Evolutionary conservation across 2,888 invertebrate species (phyloP).

Genomic region (Arenicola marina): DNA sequence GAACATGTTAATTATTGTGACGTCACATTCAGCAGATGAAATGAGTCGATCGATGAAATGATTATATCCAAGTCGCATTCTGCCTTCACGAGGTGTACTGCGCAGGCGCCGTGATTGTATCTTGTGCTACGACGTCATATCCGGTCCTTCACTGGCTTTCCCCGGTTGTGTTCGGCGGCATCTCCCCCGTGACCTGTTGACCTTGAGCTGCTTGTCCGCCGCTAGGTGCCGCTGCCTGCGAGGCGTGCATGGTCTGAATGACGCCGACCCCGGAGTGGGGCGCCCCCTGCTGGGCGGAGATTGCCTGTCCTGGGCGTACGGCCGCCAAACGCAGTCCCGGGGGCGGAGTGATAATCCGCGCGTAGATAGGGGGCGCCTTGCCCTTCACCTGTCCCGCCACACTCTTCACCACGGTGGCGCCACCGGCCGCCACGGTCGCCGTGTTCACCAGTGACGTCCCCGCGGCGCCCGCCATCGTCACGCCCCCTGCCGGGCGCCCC

Average conservation of each 20-base stretch:
- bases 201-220: no score
- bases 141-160: no score
- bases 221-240: background rate
- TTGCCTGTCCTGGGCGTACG: conserved; percentile 29
- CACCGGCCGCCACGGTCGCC: conserved; percentile 32
- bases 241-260: background rate
- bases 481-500: no score
- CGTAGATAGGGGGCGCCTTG: conserved; percentile 53
- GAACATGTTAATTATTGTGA: no score
- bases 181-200: no score
- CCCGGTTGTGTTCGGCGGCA: no score
- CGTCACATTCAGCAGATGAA: no score
- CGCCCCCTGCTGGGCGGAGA: conserved; percentile 4
- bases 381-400: conserved; percentile 24
- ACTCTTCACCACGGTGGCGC: conserved; percentile 29
- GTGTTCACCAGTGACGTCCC: conserved; percentile 6
- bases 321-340: conserved; percentile 47
- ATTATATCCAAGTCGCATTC: no score
- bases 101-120: no score
- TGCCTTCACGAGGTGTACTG: no score
- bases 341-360: conserved; percentile 54
- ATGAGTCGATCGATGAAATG: no score
- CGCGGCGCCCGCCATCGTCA: conserved; percentile 10
- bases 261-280: background rate
- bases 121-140: no score